phyloP scores from a whole-genome alignment of 2,797 vertebrate genomes.

The Catostomus latipinnis region DNA sequence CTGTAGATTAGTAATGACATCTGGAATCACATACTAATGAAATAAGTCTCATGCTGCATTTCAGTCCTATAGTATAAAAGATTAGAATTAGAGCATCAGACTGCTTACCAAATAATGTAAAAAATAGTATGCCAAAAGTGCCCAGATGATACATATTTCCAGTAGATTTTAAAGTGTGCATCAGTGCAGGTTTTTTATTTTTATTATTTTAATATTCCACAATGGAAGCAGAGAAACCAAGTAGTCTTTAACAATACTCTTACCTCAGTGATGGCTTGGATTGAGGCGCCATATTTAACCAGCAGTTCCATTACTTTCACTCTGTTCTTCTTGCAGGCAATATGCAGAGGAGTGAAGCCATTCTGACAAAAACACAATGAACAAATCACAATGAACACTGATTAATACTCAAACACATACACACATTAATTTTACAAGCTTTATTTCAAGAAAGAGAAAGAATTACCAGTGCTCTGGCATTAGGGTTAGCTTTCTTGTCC shows the following conservation, averaged over 20 bases:
- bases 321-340: slow-evolving; percentile 99
- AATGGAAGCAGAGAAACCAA: no score
- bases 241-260: slow-evolving; percentile 18
- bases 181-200: no score
- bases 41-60: no score
- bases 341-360: slow-evolving; percentile 98
- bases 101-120: no score
- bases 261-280: slow-evolving; percentile 98
- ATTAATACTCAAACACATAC: not conserved
- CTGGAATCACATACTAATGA: no score
- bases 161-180: no score
- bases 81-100: no score
- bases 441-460: not conserved
- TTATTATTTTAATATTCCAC: no score
- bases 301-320: slow-evolving; percentile 99
- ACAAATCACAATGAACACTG: not conserved
- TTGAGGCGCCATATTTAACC: slow-evolving; percentile 97
- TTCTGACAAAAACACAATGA: slow-evolving; percentile 79
- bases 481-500: slow-evolving; percentile 96
- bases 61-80: no score
- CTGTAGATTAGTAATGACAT: no score
- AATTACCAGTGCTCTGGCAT: slow-evolving; percentile 88
- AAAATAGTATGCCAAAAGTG: no score
- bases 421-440: not conserved
- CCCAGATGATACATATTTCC: no score